Evolutionary conservation across 2,113 vertebrate genomes (phyloP), one percentile per base, ranked within the genome.

Genomic region (Clupea harengus): DNA sequence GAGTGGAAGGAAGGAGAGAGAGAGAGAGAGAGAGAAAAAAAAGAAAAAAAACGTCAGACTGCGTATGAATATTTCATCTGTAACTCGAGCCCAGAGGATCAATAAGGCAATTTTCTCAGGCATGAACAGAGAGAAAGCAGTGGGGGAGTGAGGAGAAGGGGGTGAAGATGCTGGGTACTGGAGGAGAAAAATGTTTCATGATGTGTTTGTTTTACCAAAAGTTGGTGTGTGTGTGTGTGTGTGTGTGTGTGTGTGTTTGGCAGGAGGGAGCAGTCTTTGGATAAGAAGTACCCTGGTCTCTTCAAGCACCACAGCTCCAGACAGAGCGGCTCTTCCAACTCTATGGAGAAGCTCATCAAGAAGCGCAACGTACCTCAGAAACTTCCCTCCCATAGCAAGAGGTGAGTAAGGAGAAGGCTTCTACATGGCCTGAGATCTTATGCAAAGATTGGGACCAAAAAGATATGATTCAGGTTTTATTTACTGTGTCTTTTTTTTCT

Each of bases 281-380:
- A 99, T 91, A 96, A 98, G 91, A 97, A 97, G 86, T 97, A 97
- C 89, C 98, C 97, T 0, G 94, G 97, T 52, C 95, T 97, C 81
- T 96, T 98, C 85, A 97, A 97, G 87, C 95, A 97, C 15, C 96
- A 97, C 89, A 93, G 92, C 52, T 95, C 95, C n/a, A 93, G 97
- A 89, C 94, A 96, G 84, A 94, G 96, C 0, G 94, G 96, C 45
- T 95, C 97, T 11, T 96, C 97, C 46, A 98, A 97, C 92, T 98
- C 98, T 0, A 95, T 99, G 93, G 98, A 99, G 91, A 99, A 98
- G 84, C 97, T 99, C 85, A 96, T 99, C 92, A 99, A 99, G 94
- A 99, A 98, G 90, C 96, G 97, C 87, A 98, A 97, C n/a, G 94
- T 97, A 78, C 97, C 98, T 78, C 97, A 99, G 92, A 99, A 98